Base-by-base conservation (phyloP, 2,113 vertebrate species). In the Corythornis madagascariensis region DNA sequence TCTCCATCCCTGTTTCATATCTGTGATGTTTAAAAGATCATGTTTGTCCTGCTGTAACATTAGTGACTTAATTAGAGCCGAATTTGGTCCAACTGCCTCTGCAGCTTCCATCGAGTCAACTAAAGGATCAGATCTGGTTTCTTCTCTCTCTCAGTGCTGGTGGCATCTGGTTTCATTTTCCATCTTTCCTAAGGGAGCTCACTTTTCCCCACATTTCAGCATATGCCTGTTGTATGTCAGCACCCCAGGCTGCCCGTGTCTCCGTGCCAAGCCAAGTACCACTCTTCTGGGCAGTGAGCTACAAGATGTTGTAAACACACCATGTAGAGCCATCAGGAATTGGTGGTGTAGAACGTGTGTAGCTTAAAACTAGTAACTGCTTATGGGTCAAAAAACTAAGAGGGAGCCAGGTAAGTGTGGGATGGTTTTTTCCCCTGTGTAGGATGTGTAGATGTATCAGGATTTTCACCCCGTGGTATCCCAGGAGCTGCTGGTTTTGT, bases 81-180 rank as follows among this genome's bases (percentile, higher is more conserved):
- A 93, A 81, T 95, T 95, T 89, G 94, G 88, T 93, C 47, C 38
- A 77, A 2, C 24, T 60, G 56, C 66, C 60, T 96, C 90, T 92
- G 90, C 92, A 71, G 79, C 80, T 80, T 93, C 90, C 93, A 91
- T 92, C 89, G 21, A 89, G 89, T 76, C 87, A 93, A 86, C 94
- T 89, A 93, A 93, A 92, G 84, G 82, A 93, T 88, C 78, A 93
- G 96, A 93, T 96, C 93, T 88, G 22, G 93, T 94, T 97, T 95
- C 96, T 95, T 80, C 72, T 87, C 18, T 92, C 70, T 89, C 47
- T 88, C 48, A 38, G 77, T 72, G 29, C 71, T 90, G 64, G 66
- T 86, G 83, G 93, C 65, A 52, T 96, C 95, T 91, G 90, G 79
- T 95, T 97, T 96, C 93, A 94, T 95, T 94, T 94, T 93, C 93